Evolutionary conservation across 2,888 invertebrate genomes (phyloP).

Genomic region (Mycogona germanica): DNA sequence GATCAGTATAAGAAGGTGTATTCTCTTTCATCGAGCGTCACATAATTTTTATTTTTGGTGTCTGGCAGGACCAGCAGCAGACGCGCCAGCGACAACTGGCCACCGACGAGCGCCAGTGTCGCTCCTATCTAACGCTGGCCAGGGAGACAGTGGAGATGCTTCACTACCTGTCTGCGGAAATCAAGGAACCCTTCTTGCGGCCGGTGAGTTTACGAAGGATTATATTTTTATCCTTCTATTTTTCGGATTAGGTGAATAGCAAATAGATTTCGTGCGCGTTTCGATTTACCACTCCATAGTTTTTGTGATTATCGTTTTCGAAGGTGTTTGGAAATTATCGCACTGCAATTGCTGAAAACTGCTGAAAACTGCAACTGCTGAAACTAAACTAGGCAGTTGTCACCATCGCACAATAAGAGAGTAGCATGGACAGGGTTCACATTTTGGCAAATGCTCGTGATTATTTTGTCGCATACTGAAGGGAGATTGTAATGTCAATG

Average conservation of each 20-base stretch:
- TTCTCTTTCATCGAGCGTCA: too few relatives aligned
- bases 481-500: too few relatives aligned
- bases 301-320: slow-evolving; percentile 2
- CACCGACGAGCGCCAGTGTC: slow-evolving; percentile 75
- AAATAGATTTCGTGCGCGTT: background rate
- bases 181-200: slow-evolving; percentile 86
- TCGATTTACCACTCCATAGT: too few relatives aligned
- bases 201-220: slow-evolving; percentile 39
- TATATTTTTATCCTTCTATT: background rate
- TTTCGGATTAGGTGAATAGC: background rate
- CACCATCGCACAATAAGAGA: too few relatives aligned
- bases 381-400: too few relatives aligned
- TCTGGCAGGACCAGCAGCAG: slow-evolving; percentile 51
- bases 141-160: slow-evolving; percentile 97
- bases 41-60: background rate
- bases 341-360: too few relatives aligned
- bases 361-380: too few relatives aligned
- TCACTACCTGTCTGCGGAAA: slow-evolving; percentile 81
- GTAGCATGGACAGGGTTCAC: too few relatives aligned
- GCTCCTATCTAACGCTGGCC: slow-evolving; percentile 77
- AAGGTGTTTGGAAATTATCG: background rate
- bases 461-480: too few relatives aligned
- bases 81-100: slow-evolving; percentile 61
- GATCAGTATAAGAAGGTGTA: background rate
- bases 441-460: too few relatives aligned